Evolutionary conservation across 1,140 invertebrate genomes (phyloP).

Genomic region (Macrotrachela quadricornifera): DNA sequence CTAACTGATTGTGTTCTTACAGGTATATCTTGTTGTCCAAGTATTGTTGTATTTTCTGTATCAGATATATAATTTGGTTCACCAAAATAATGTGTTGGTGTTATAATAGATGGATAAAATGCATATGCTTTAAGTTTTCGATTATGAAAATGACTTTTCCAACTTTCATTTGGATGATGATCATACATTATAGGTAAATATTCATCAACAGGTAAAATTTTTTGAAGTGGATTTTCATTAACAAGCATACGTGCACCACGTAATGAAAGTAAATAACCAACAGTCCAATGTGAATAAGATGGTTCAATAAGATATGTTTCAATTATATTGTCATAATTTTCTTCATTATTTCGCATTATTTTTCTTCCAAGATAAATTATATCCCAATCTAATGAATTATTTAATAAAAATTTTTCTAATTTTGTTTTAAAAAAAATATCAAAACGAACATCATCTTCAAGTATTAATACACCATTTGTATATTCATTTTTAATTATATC

Average conservation of each 20-base stretch:
- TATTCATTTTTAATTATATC: constrained; percentile 47
- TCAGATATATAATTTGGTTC: constrained; percentile 80
- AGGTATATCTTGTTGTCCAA: too few relatives aligned
- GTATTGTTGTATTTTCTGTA: constrained; percentile 48
- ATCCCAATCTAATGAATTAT: constrained; percentile 57
- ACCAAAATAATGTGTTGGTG: constrained; percentile 78
- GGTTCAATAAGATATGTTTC: constrained; percentile 47
- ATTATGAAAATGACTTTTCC: constrained; percentile 47
- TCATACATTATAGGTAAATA: constrained; percentile 85
- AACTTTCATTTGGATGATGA: constrained; percentile 54
- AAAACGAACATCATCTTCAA: constrained; percentile 83
- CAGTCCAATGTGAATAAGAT: constrained; percentile 89
- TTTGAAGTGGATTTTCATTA: constrained; percentile 51
- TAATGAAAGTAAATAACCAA: constrained; percentile 55
- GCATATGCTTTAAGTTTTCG: constrained; percentile 60
- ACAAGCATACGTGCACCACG: constrained; percentile 53
- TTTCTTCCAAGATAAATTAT: constrained; percentile 81
- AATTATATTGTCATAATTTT: constrained; percentile 37
- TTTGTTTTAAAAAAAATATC: constrained; percentile 56
- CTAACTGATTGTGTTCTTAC: too few relatives aligned
- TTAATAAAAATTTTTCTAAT: constrained; percentile 30
- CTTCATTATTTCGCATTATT: constrained; percentile 38
- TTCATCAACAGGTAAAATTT: constrained; percentile 83
- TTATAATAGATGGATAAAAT: constrained; percentile 57
- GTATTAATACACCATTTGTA: constrained; percentile 22